Conservation (phyloP, 2,888 invertebrate genomes). For the Sphecodes monilicornis region DNA sequence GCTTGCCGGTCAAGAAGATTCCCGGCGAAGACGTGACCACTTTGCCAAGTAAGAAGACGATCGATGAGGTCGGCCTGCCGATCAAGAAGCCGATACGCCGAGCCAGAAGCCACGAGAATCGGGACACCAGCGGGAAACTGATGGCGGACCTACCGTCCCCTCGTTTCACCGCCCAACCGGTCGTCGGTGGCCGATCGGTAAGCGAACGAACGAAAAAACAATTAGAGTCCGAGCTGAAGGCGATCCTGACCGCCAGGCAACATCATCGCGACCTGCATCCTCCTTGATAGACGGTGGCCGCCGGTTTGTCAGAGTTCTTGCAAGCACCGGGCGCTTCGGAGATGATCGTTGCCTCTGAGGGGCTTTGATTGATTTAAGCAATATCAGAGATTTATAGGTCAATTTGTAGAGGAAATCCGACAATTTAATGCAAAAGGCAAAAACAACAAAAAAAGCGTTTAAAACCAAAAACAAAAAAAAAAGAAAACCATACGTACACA, state of each 20-base stretch:
- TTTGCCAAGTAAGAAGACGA: not conserved
- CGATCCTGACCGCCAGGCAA: conserved; percentile 82
- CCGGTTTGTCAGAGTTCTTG: conserved; percentile 61
- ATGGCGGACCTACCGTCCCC: conserved; percentile 78
- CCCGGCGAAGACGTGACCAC: not conserved
- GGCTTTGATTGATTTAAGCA: conserved; percentile 84
- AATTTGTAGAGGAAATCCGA: conserved; percentile 81
- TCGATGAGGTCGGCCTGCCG: not conserved
- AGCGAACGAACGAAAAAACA: conserved; percentile 83
- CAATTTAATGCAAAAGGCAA: conserved; percentile 72
- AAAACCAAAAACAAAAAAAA: conserved; percentile 14
- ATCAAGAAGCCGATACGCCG: conserved; percentile 80
- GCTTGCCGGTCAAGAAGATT: not conserved
- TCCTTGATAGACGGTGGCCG: conserved; percentile 78
- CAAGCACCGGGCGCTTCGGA: conserved; percentile 68
- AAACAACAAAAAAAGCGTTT: conserved; percentile 51
- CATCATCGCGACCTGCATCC: conserved; percentile 83
- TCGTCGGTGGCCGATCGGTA: conserved; percentile 81
- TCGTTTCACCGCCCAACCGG: conserved; percentile 79
- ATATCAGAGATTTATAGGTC: conserved; percentile 84
- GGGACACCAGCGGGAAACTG: conserved; percentile 74
- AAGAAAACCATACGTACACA: conserved; percentile 1
- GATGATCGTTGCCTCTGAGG: conserved; percentile 83
- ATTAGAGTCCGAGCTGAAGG: conserved; percentile 82
- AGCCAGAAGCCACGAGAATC: conserved; percentile 82